Evolutionary conservation across 2,113 vertebrate genomes (phyloP).

Genomic region (Scytalopus superciliaris): DNA sequence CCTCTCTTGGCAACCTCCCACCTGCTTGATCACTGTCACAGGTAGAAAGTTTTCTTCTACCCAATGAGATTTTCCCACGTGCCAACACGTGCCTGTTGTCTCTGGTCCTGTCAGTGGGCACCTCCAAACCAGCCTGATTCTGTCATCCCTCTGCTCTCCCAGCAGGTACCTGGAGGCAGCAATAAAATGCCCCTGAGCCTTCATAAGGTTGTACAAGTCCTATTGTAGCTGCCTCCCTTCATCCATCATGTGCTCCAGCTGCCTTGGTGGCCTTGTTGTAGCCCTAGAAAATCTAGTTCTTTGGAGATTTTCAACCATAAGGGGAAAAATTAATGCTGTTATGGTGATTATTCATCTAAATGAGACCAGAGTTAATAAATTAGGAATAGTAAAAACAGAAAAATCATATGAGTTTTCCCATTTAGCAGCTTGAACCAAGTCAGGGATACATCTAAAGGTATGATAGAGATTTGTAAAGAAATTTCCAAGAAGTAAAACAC

Average conservation of each 20-base stretch:
- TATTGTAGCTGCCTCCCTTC: background rate
- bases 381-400: background rate
- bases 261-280: background rate
- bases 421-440: background rate
- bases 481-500: background rate
- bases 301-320: background rate
- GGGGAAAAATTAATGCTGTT: background rate
- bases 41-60: background rate
- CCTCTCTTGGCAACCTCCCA: background rate
- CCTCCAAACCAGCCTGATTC: background rate
- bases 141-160: background rate
- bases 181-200: background rate
- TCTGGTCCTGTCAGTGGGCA: background rate
- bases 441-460: background rate
- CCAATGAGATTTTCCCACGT: background rate
- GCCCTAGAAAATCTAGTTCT: background rate
- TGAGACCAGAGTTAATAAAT: background rate
- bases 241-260: background rate
- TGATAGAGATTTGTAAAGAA: background rate
- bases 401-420: background rate
- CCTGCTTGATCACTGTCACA: background rate
- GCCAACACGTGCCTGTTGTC: accelerated
- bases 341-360: background rate
- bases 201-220: background rate
- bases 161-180: background rate